These are phyloP conservation scores for Philypnodon macrostomus DNA, from an alignment of 2,797 vertebrate species.

Conservation along the genomic window DNA sequence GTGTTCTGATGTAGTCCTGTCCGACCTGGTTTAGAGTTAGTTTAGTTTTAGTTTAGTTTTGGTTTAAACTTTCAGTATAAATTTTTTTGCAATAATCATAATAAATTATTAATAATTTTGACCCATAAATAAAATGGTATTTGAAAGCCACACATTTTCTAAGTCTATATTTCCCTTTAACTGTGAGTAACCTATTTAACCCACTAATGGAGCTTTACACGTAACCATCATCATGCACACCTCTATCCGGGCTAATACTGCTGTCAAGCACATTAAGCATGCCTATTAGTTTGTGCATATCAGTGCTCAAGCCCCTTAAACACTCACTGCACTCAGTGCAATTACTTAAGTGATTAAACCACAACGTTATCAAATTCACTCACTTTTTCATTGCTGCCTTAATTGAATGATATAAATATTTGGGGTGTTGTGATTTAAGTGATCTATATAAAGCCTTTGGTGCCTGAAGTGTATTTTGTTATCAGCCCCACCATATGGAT, in stretches of 20 bases:
- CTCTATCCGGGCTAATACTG: constrained; percentile 14
- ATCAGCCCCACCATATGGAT: not conserved
- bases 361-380: constrained; percentile 9
- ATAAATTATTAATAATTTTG: no score
- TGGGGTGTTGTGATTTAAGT: not conserved
- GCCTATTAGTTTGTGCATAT: constrained; percentile 7
- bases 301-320: constrained; percentile 13
- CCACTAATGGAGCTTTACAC: constrained; percentile 13
- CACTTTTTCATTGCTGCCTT: constrained; percentile 2
- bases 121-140: no score
- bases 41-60: no score
- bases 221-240: constrained; percentile 15
- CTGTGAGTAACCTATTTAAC: constrained; percentile 20
- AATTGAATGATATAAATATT: not conserved
- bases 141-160: no score
- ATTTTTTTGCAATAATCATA: no score
- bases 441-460: not conserved
- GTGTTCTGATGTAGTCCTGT: no score
- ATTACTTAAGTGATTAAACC: constrained; percentile 28
- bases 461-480: not conserved
- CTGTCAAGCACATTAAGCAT: constrained; percentile 24
- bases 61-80: no score
- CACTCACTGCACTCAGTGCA: constrained; percentile 6
- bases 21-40: no score
- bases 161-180: not conserved